Percentiles rank a stretch among this genome's conserved stretches.
These are phyloP conservation scores for Gorsachius magnificus DNA, from an alignment of 2,797 vertebrate genomes.

Conservation along the genomic window DNA sequence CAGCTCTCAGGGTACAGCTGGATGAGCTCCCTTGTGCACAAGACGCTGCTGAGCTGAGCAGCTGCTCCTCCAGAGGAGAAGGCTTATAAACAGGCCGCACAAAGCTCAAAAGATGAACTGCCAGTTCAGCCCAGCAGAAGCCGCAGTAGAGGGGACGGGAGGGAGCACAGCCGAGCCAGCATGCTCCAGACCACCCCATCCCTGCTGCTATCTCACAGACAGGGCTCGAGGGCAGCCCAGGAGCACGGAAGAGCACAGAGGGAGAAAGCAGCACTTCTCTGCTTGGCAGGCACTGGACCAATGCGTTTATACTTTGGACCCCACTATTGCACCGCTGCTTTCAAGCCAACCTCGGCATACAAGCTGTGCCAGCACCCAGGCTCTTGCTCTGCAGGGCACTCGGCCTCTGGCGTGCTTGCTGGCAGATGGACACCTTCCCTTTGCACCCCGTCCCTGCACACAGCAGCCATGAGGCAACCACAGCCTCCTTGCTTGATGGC, in stretches of 20 bases:
- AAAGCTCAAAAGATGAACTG: rapidly evolving
- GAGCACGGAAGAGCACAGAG: neutral
- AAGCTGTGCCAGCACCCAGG: neutral
- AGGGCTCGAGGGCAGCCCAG: neutral
- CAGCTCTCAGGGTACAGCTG: neutral
- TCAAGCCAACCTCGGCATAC: neutral
- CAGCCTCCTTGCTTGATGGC: too few species aligned
- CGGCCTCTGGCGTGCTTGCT: neutral
- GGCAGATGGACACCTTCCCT: neutral
- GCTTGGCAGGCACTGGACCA: neutral
- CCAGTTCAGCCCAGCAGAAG: neutral
- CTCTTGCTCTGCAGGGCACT: rapidly evolving
- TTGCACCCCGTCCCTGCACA: rapidly evolving
- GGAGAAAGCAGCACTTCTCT: neutral
- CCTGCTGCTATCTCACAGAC: neutral
- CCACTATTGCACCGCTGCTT: neutral
- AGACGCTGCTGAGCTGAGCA: neutral
- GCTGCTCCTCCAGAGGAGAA: neutral
- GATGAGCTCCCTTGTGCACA: neutral
- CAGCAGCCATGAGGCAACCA: neutral
- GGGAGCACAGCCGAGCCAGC: neutral
- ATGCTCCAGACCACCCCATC: neutral
- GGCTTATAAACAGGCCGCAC: neutral
- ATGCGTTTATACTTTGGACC: neutral
- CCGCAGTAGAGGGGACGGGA: neutral